Percentiles rank a stretch among this genome's conserved stretches.
Evolutionary conservation across 1,140 invertebrate genomes (phyloP).

Genomic region (Cydia fagiglandana): DNA sequence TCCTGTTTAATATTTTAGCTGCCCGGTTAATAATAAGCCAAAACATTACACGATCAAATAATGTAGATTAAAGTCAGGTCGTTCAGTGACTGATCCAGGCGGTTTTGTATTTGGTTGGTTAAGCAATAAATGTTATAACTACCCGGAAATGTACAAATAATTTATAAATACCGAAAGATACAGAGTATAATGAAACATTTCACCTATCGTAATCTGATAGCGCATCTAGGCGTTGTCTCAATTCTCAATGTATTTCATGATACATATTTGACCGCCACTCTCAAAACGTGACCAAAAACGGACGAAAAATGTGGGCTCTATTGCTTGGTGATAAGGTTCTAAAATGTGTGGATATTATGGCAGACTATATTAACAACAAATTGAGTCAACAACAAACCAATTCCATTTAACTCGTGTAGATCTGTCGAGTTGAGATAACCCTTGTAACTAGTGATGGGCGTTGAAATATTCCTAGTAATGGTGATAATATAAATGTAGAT

Average conservation of each 20-base stretch:
- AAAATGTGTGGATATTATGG: neutral
- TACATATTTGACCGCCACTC: neutral
- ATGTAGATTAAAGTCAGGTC: no score
- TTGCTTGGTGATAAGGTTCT: neutral
- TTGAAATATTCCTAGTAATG: neutral
- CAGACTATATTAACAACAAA: neutral
- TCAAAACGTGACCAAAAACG: neutral
- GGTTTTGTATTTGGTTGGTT: no score
- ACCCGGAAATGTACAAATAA: no score
- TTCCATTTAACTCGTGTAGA: neutral
- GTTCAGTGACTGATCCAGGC: no score
- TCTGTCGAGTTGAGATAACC: conserved; percentile 8
- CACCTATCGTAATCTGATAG: neutral
- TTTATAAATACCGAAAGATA: no score
- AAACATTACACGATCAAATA: no score
- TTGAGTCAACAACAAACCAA: neutral
- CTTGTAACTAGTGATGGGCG: neutral
- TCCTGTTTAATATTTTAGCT: no score
- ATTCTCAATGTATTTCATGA: neutral
- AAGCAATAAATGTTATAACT: no score
- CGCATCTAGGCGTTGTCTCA: neutral
- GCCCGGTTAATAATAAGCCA: no score
- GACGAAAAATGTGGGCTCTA: neutral
- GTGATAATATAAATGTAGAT: no score
- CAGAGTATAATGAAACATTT: neutral